These are phyloP conservation scores for Macquaria ambigua DNA, from an alignment of 2,113 vertebrate species.

Conservation along the genomic window DNA sequence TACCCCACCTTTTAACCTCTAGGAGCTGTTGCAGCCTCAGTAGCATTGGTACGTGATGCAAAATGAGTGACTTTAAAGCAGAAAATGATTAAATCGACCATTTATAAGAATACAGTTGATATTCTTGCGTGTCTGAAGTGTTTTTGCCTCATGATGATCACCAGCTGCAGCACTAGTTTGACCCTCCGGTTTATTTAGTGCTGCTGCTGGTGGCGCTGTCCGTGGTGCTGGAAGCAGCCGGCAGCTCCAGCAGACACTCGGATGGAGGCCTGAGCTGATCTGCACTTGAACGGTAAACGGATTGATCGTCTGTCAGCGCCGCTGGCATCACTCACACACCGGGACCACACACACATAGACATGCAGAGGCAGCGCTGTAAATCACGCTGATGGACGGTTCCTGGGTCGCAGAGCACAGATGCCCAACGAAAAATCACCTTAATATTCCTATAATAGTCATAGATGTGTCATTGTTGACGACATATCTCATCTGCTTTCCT, in stretches of 20 bases:
- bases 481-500: conserved; percentile 12
- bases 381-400: conserved; percentile 66
- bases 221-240: conserved; percentile 76
- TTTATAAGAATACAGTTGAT: background rate
- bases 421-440: conserved; percentile 46
- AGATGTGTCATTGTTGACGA: conserved; percentile 47
- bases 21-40: background rate
- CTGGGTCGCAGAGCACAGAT: conserved; percentile 38
- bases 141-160: background rate
- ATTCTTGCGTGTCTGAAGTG: background rate
- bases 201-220: conserved; percentile 68
- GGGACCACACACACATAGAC: conserved; percentile 50
- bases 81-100: background rate
- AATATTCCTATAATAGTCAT: conserved; percentile 54
- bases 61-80: background rate
- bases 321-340: conserved; percentile 60
- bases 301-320: conserved; percentile 80
- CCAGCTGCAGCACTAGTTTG: background rate
- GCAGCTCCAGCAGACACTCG: conserved; percentile 43
- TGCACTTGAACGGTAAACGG: conserved; percentile 72
- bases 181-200: background rate
- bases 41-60: background rate
- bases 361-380: conserved; percentile 32
- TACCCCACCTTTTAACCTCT: conserved; percentile 37
- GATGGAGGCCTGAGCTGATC: conserved; percentile 50